Base-by-base conservation (phyloP, 2,888 invertebrate genomes). In the Luperina testacea region DNA sequence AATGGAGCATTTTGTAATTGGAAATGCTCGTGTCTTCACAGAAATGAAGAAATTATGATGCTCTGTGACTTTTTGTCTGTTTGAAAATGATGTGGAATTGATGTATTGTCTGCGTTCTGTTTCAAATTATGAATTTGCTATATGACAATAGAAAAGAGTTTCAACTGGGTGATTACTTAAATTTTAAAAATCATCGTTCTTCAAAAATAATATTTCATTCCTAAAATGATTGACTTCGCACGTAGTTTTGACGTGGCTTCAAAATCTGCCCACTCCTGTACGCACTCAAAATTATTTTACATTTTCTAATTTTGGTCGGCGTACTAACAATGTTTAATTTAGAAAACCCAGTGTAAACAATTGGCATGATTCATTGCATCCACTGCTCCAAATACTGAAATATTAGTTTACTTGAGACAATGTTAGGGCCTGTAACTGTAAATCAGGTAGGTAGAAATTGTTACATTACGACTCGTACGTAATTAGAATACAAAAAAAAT, bases 361-460 rank as follows among this genome's bases (percentile, higher is more conserved):
- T 88, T 74, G 81, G 85, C 83, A 92, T 95, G 94, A 95, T 94
- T 94, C 95, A 95, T 93, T 91, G 91, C 87, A 91, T 88, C 87
- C 90, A 90, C 83, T 92, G 94, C 88, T 90, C 94, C 85, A 94
- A 91, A 92, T 94, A 90, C 90, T 91, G 90, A 86, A 90, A 88
- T 88, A 86, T 89, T 89, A 78, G 89, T 89, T 91, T 91, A 87
- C 88, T 92, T 84, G 84, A 91, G 87, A 91, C 90, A 90, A 89
- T 89, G 90, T 91, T 86, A 80, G 70, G 57, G 81, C 77, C 72
- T 83, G 85, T 74, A 87, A 84, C 51, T 67, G 74, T 80, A 86
- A 83, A 86, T 82, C 81, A 86, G 81, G 77, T 81, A 84, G 75
- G 84, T 48, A 68, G 27, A 77, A 57, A 42, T 48, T 77, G 45